These are phyloP conservation scores for Anoplophora glabripennis DNA, from an alignment of 1,140 invertebrate genomes.

Conservation along the genomic window DNA sequence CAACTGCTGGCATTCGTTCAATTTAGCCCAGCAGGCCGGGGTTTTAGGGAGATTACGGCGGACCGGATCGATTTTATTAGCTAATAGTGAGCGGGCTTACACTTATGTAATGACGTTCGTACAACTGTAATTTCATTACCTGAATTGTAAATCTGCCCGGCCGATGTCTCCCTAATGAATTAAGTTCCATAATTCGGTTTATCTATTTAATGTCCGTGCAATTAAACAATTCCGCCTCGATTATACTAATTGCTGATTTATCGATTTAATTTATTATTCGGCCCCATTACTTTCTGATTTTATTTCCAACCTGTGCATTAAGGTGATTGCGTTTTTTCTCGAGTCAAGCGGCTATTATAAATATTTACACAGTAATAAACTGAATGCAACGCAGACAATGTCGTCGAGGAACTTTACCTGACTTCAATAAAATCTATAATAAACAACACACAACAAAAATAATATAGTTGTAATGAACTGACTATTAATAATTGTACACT, in stretches of 20 bases:
- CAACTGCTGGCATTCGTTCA: slow-evolving; percentile 26
- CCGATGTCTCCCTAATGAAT: slow-evolving; percentile 44
- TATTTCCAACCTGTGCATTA: too few relatives aligned
- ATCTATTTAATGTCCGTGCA: slow-evolving; percentile 27
- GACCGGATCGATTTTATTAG: slow-evolving; percentile 45
- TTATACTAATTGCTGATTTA: slow-evolving; percentile 8
- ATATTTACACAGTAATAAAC: too few relatives aligned
- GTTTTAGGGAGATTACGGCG: slow-evolving; percentile 40
- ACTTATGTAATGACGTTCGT: slow-evolving; percentile 47
- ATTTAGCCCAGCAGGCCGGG: slow-evolving; percentile 25
- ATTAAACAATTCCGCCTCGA: slow-evolving; percentile 24
- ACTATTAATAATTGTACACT: too few relatives aligned
- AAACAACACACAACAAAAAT: too few relatives aligned
- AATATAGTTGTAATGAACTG: too few relatives aligned
- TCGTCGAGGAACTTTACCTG: too few relatives aligned
- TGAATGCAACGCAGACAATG: too few relatives aligned
- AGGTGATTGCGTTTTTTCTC: too few relatives aligned
- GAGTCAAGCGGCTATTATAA: too few relatives aligned
- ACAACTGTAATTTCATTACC: slow-evolving; percentile 46
- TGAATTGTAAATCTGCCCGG: slow-evolving; percentile 42
- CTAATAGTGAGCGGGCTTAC: slow-evolving; percentile 46
- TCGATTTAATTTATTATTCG: too few relatives aligned
- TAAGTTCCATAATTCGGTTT: slow-evolving; percentile 37
- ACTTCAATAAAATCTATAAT: too few relatives aligned
- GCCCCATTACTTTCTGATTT: too few relatives aligned